Base-by-base conservation (phyloP, 2,797 vertebrate genomes). In the Gobionotothen gibberifrons region DNA sequence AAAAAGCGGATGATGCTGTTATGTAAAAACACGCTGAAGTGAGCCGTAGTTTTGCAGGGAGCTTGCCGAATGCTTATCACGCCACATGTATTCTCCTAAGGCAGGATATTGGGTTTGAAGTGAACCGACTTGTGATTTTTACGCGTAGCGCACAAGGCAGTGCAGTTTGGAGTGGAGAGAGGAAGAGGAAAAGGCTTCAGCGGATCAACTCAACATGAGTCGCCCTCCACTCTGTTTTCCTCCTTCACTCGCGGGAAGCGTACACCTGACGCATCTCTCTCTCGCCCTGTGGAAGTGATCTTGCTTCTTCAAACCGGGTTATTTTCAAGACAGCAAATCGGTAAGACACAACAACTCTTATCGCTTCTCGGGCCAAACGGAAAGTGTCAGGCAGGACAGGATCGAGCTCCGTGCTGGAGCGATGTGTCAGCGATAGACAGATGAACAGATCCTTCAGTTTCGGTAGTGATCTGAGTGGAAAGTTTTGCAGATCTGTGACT, bases 1-100 rank as follows among this genome's bases (percentile, higher is more conserved):
- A 88, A 90, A 77, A 92, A 94, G 91, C 92, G 92, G 93, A 95
- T 92, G 94, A 94, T 94, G 93, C 89, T 91, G 94, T 95, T 95
- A 94, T 93, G 94, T 94, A 94, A 95, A 95, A 92, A 90, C 90
- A 90, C 59, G 85, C 90, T 85, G 82, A 91, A 93, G 92, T 92
- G 80, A 87, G 80, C 77, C 19, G 84, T 82, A 92, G 80, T 93
- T 90, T 26, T 81, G 74, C 82, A 54, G 71, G 76, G 79, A 79
- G 76, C 72, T 72, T 4, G 61, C 12, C 14, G 78, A 70, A 54
- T 3, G 60, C 53, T 55, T 4, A 4, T 11, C 57, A 15, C 58
- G 40, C 44, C 42, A 51, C 62, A 2, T 29, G 40, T 66, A 21
- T 51, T 39, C 69, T 62, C 29, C 8, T 12, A 11, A 22, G 19